Conservation (phyloP, 2,888 invertebrate species). For the Tyria jacobaeae region DNA sequence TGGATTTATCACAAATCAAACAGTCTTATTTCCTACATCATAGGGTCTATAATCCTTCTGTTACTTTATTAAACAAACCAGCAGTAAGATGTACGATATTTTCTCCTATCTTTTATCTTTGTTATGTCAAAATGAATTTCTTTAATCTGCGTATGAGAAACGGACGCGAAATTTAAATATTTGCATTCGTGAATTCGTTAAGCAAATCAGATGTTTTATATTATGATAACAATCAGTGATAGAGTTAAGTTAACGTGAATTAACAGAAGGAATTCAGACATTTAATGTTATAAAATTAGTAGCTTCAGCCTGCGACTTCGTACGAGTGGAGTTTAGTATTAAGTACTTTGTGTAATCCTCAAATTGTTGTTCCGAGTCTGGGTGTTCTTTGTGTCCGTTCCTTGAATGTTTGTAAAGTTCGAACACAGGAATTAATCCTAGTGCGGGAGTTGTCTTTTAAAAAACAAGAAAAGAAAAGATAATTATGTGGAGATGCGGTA, state of each 20-base stretch:
- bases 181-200: slow-evolving; percentile 26
- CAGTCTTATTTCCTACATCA: slow-evolving; percentile 35
- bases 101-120: slow-evolving; percentile 53
- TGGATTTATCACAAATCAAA: slow-evolving; percentile 54
- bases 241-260: not conserved
- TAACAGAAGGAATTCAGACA: not conserved
- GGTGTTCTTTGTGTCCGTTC: too few species aligned
- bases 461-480: too few species aligned
- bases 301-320: too few species aligned
- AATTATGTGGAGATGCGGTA: too few species aligned
- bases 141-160: slow-evolving; percentile 43
- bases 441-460: too few species aligned
- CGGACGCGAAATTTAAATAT: slow-evolving; percentile 39
- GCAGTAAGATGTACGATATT: slow-evolving; percentile 24
- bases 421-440: too few species aligned
- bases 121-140: slow-evolving; percentile 51
- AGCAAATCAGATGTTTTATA: slow-evolving; percentile 11
- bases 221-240: not conserved
- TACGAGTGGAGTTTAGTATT: too few species aligned
- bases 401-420: too few species aligned
- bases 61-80: slow-evolving; percentile 56
- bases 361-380: too few species aligned
- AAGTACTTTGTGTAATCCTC: too few species aligned
- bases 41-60: slow-evolving; percentile 49
- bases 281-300: not conserved